phyloP scores from a whole-genome alignment of 1,140 invertebrate genomes.

The Mamestra configurata region DNA sequence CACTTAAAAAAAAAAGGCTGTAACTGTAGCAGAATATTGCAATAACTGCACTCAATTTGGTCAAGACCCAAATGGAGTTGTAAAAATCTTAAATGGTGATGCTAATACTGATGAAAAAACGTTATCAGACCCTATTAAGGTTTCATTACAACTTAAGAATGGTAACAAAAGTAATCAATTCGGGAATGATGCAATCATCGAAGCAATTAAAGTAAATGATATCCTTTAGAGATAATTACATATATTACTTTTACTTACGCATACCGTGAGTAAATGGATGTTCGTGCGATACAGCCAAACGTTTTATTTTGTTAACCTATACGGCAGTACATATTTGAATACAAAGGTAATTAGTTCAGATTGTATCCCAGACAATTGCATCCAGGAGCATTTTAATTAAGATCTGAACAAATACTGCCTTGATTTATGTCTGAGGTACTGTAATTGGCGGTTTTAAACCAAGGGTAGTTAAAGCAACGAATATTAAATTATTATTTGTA shows the following conservation, averaged over 20 bases:
- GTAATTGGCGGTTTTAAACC: constrained; percentile 55
- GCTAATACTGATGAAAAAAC: not conserved
- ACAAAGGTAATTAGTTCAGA: constrained; percentile 38
- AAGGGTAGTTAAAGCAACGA: constrained; percentile 43
- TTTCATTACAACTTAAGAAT: not conserved
- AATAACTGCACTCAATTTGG: not conserved
- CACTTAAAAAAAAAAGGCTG: not conserved
- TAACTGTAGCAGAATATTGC: not conserved
- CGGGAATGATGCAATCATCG: not conserved
- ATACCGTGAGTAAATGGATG: not conserved
- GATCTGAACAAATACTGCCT: constrained; percentile 41
- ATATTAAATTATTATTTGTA: constrained; percentile 52
- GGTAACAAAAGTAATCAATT: not conserved
- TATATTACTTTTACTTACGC: not conserved
- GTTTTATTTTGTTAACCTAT: not conserved
- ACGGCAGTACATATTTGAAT: constrained; percentile 16
- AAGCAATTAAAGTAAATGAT: not conserved
- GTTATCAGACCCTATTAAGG: not conserved
- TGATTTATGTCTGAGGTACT: constrained; percentile 52
- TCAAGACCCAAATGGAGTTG: not conserved
- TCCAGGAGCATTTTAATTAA: constrained; percentile 55
- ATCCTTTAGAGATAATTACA: not conserved
- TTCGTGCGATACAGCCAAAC: not conserved
- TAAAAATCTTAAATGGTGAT: not conserved
- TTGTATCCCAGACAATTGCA: constrained; percentile 44